Evolutionary conservation across 2,113 vertebrate genomes (phyloP), one percentile per base, ranked within the genome.

Genomic region (Chloropsis cyanopogon): DNA sequence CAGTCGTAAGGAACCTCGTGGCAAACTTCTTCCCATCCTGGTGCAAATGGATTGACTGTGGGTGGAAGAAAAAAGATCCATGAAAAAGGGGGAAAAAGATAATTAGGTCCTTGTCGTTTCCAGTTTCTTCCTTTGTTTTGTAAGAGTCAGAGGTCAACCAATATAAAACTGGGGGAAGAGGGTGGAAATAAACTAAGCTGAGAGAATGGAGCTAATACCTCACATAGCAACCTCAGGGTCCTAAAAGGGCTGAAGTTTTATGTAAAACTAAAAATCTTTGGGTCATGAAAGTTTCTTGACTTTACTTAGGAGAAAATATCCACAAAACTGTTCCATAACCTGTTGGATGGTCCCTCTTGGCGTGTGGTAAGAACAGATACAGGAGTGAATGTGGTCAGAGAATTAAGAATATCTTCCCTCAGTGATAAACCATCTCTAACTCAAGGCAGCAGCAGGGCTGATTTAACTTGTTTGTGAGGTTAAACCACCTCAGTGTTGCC

Each of bases 41-140:
- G 87, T 50, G 93, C 96, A 73, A 97, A 98, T 53, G 97, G 97
- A n/a, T 91, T 97, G 25, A 98, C 98, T 98, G 39, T 22, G 66
- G 69, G 83, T 49, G 81, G 39, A 28, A 4, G 10, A 10, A 33
- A 17, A 66, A 39, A 56, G 18, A 69, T 11, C 15, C 56, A 28
- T 63, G 25, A 29, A 20, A 69, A 73, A 31, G 16, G 28, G 13
- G 10, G 0, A 1, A 56, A 69, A 52, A 9, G 4, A 0, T 4
- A 9, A 19, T 25, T 26, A 24, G 3, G 26, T 76, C 12, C 21
- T 81, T 24, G 25, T 49, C 42, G 11, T 41, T 91, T 86, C 28
- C n/a, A 16, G 53, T 59, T 50, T 46, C 12, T 79, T 50, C 1
- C 33, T 85, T 33, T 73, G 28, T 76, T 86, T 60, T 47, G 28